phyloP scores from a whole-genome alignment of 2,113 vertebrate genomes.

The Salvator merianae region DNA sequence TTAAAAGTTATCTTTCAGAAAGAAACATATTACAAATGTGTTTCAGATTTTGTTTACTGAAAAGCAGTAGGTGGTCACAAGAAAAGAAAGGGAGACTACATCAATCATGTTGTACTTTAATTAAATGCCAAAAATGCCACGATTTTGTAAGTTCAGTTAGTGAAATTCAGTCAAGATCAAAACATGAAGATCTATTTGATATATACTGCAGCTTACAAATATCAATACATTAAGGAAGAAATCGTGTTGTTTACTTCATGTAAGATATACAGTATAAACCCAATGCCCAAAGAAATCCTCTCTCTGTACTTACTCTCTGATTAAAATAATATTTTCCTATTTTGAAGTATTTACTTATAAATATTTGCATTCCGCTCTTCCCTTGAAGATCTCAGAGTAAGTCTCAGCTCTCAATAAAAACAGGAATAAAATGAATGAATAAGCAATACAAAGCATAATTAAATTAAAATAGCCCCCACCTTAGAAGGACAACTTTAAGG shows the following conservation, averaged over 20 bases:
- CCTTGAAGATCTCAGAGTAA: too few species aligned
- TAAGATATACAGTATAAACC: not conserved
- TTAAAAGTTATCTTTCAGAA: not conserved
- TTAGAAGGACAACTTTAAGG: too few species aligned
- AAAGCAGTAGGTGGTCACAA: not conserved
- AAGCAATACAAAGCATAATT: too few species aligned
- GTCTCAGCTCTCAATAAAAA: too few species aligned
- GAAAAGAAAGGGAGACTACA: conserved; percentile 6
- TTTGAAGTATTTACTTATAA: not conserved
- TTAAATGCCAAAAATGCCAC: conserved; percentile 7
- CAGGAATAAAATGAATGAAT: too few species aligned
- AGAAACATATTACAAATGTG: not conserved
- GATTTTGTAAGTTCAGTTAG: conserved; percentile 3
- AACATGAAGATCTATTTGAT: conserved; percentile 23
- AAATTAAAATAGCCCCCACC: too few species aligned
- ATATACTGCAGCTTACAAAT: not conserved
- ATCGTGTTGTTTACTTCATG: not conserved
- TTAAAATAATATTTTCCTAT: not conserved
- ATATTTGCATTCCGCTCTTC: not conserved
- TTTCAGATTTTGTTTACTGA: not conserved
- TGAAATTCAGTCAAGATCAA: not conserved
- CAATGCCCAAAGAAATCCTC: not conserved
- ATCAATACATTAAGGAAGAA: not conserved
- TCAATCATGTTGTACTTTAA: not conserved
- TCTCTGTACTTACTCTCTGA: not conserved